Conservation (phyloP, 2,888 invertebrate species). For the Mesorhabditis belari region DNA sequence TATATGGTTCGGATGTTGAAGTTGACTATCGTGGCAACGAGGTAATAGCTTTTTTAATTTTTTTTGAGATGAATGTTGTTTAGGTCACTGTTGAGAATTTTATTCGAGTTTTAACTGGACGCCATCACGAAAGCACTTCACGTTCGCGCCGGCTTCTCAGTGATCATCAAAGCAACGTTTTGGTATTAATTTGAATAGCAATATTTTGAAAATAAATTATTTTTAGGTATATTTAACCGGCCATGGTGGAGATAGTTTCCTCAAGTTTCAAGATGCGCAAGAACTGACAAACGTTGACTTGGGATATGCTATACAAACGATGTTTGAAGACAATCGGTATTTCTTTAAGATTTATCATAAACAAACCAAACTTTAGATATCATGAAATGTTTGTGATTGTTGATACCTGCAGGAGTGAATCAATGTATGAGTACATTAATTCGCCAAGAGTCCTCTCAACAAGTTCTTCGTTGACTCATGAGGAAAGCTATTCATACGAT, state of each 20-base stretch:
- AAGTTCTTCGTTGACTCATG: conserved; percentile 71
- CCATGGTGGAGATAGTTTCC: conserved; percentile 96
- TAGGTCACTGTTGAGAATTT: conserved; percentile 83
- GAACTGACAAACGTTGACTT: conserved; percentile 96
- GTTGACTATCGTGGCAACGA: conserved; percentile 60
- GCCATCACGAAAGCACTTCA: conserved; percentile 84
- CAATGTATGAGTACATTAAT: conserved; percentile 94
- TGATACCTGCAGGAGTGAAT: conserved; percentile 97
- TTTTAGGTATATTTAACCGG: conserved; percentile 53
- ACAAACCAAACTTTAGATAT: conserved; percentile 64
- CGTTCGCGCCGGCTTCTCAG: conserved; percentile 87
- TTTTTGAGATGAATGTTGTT: no score
- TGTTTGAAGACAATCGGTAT: conserved; percentile 95
- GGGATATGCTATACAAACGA: conserved; percentile 96
- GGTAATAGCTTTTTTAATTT: no score
- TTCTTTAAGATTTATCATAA: not conserved
- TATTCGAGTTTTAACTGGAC: conserved; percentile 84
- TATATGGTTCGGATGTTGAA: conserved; percentile 98
- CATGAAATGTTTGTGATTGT: conserved; percentile 97
- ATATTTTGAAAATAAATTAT: conserved; percentile 1
- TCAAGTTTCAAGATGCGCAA: conserved; percentile 98
- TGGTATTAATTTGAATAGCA: conserved; percentile 54
- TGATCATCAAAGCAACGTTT: conserved; percentile 90
- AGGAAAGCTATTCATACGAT: conserved; percentile 73
- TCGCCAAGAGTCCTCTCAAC: conserved; percentile 96